A percentile compares a stretch with the other conserved stretches of the same genome.
Conservation (phyloP, 2,888 invertebrate genomes). For the Liposcelis brunnea region DNA sequence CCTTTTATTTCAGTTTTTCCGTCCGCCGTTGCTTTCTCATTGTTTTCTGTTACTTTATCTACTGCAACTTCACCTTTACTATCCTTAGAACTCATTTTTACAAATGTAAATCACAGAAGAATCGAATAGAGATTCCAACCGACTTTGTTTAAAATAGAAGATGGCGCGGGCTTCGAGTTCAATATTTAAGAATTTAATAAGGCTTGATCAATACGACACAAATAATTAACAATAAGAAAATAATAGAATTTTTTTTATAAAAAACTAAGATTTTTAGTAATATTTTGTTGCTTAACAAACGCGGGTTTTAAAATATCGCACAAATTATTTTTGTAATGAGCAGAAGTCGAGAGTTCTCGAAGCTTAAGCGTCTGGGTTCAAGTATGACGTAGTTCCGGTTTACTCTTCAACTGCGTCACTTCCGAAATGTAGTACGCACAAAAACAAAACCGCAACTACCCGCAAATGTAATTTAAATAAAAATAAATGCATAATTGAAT, state of each 20-base stretch:
- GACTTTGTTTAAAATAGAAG: constrained; percentile 62
- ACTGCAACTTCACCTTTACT: constrained; percentile 72
- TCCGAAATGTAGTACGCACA: not conserved
- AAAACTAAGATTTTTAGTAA: too few relatives aligned
- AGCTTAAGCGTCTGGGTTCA: constrained; percentile 1
- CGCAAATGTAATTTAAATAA: too few relatives aligned
- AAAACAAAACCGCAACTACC: too few relatives aligned
- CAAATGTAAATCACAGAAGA: constrained; percentile 17
- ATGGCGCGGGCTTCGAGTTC: constrained; percentile 53
- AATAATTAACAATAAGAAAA: too few relatives aligned
- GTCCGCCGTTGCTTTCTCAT: constrained; percentile 50
- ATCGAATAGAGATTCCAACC: constrained; percentile 27
- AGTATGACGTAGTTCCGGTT: constrained; percentile 1
- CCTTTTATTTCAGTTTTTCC: constrained; percentile 71
- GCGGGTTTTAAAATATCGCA: too few relatives aligned
- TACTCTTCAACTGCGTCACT: not conserved
- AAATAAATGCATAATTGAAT: too few relatives aligned
- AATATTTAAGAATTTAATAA: constrained; percentile 19
- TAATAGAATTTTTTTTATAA: too few relatives aligned
- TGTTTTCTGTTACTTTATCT: constrained; percentile 58
- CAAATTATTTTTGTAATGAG: too few relatives aligned
- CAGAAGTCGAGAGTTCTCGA: constrained; percentile 4
- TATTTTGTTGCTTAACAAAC: too few relatives aligned
- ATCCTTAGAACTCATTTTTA: constrained; percentile 59
- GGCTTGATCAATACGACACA: not conserved